Evolutionary conservation across 2,797 vertebrate species (phyloP).

Genomic region (Fringilla coelebs): DNA sequence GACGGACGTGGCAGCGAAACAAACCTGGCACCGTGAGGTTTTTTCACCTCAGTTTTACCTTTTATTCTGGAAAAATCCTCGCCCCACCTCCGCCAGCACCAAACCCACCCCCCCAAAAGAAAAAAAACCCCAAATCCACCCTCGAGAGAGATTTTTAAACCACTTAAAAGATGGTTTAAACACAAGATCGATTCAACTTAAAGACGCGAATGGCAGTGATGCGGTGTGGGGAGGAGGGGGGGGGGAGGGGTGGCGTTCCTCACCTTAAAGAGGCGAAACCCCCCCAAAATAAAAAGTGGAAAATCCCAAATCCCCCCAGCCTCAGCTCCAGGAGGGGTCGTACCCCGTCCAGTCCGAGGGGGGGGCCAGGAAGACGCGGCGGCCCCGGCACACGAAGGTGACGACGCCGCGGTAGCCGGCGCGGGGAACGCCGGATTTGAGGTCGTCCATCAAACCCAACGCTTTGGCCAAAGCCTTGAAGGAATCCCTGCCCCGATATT

Average conservation of each 20-base stretch:
- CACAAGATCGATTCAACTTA: no score
- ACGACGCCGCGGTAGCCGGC: constrained; percentile 91
- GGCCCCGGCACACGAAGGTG: constrained; percentile 85
- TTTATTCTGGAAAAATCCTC: not conserved
- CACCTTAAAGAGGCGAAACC: no score
- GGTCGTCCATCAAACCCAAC: constrained; percentile 91
- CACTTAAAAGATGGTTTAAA: no score
- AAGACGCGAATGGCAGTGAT: no score
- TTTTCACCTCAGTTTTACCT: not conserved
- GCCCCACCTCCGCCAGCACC: not conserved
- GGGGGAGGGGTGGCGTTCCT: no score
- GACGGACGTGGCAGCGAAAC: accelerated
- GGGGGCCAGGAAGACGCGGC: constrained; percentile 88
- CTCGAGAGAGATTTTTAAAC: not conserved
- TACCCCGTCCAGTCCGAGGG: constrained; percentile 88
- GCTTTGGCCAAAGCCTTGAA: constrained; percentile 92
- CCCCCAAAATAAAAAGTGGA: no score
- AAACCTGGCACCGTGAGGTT: no score
- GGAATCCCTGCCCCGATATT: constrained; percentile 86
- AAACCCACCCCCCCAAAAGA: not conserved
- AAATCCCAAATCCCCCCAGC: accelerated
- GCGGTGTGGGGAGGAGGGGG: accelerated
- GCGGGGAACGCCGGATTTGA: constrained; percentile 94
- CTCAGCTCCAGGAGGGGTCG: constrained; percentile 90
- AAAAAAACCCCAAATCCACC: not conserved